Conservation (phyloP, 2,888 invertebrate species). For the Carterocephalus palaemon region DNA sequence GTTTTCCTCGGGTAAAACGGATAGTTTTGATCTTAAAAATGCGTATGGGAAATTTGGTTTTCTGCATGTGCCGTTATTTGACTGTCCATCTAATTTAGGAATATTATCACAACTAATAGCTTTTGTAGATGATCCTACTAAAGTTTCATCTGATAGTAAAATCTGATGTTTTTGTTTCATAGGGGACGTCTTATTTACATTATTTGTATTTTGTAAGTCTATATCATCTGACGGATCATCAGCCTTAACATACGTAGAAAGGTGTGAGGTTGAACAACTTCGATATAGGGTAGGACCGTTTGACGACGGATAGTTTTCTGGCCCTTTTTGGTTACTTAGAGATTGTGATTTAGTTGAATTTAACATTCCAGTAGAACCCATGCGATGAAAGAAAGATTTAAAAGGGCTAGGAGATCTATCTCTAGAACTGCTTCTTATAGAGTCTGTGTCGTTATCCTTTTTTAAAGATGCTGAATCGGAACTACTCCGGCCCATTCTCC, state of each 20-base stretch:
- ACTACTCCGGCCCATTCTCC: constrained; percentile 78
- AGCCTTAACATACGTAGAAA: constrained; percentile 86
- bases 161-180: constrained; percentile 53
- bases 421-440: constrained; percentile 68
- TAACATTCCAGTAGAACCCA: constrained; percentile 87
- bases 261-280: constrained; percentile 87
- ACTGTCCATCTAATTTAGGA: constrained; percentile 77
- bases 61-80: constrained; percentile 70
- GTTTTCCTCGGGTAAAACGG: constrained; percentile 87
- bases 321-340: constrained; percentile 55
- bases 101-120: constrained; percentile 86
- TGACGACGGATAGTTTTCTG: constrained; percentile 60
- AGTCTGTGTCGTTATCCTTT: constrained; percentile 70
- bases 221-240: constrained; percentile 90
- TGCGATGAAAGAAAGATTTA: constrained; percentile 85
- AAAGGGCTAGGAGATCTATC: constrained; percentile 82
- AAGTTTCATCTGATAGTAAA: constrained; percentile 55
- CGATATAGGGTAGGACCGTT: constrained; percentile 81
- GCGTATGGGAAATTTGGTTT: constrained; percentile 87
- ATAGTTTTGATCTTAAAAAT: constrained; percentile 86
- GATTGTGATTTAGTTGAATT: constrained; percentile 78
- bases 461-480: constrained; percentile 69
- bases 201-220: constrained; percentile 77
- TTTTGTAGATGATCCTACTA: constrained; percentile 75
- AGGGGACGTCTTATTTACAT: constrained; percentile 58